Percentiles rank a stretch among this genome's conserved stretches.
Evolutionary conservation across 2,888 invertebrate genomes (phyloP).

Genomic region (Gari tellinella): DNA sequence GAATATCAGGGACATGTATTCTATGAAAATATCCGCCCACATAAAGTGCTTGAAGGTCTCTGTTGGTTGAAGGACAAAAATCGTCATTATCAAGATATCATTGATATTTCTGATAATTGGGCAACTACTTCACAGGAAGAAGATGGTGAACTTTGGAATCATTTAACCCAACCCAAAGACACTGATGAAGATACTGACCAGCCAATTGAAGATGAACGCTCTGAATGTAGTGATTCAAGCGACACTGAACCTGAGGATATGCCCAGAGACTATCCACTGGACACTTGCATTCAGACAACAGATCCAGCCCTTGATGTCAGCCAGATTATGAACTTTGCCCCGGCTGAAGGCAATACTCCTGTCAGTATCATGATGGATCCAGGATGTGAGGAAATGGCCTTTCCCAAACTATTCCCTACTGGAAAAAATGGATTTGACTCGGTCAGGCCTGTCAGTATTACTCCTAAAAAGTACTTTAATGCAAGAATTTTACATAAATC

Average conservation of each 20-base stretch:
- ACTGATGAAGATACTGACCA: not conserved
- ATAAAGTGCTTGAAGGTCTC: constrained; percentile 23
- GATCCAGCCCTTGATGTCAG: constrained; percentile 45
- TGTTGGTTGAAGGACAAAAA: constrained; percentile 22
- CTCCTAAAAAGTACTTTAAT: constrained; percentile 50
- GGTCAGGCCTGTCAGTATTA: constrained; percentile 19
- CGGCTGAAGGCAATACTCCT: constrained; percentile 48
- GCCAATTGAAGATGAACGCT: constrained; percentile 1
- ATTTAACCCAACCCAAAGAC: not conserved
- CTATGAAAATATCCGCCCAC: constrained; percentile 28
- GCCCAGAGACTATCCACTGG: not conserved
- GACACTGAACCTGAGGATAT: not conserved
- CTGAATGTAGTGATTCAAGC: not conserved
- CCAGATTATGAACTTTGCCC: constrained; percentile 24
- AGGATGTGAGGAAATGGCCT: constrained; percentile 39
- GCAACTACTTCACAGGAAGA: constrained; percentile 5
- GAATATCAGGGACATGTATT: constrained; percentile 28
- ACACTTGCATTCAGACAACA: constrained; percentile 43
- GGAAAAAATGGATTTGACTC: constrained; percentile 44
- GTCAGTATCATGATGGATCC: constrained; percentile 36
- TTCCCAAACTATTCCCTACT: constrained; percentile 43
- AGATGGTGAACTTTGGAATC: constrained; percentile 21
- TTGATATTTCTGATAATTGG: constrained; percentile 15
- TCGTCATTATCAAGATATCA: constrained; percentile 17
- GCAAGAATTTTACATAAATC: constrained; percentile 32